phyloP scores from a whole-genome alignment of 2,113 vertebrate genomes.

The Setophaga coronata region DNA sequence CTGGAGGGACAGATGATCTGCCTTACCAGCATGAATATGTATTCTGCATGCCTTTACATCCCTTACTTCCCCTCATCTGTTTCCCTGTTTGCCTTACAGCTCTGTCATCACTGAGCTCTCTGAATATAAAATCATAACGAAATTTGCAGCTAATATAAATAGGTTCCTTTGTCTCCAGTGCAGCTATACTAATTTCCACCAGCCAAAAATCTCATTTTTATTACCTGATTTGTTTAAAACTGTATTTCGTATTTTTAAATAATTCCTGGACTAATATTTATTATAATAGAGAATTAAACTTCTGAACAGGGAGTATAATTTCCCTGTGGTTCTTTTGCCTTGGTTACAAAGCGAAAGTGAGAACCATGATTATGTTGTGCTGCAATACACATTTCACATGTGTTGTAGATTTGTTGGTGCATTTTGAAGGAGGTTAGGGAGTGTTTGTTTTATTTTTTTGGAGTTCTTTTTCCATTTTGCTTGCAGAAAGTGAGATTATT shows the following conservation, averaged over 20 bases:
- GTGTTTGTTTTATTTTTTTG: neutral
- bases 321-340: neutral
- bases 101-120: neutral
- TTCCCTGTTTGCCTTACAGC: slow-evolving; percentile 6
- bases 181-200: neutral
- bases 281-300: neutral
- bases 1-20: neutral
- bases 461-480: neutral
- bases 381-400: neutral
- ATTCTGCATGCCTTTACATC: neutral
- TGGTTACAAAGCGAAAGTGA: neutral
- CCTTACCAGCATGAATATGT: neutral
- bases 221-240: neutral
- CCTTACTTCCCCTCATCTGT: neutral
- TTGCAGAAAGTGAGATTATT: neutral
- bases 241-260: neutral
- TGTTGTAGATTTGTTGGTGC: neutral
- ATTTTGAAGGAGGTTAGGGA: neutral
- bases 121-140: neutral
- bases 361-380: neutral
- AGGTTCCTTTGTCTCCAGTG: neutral
- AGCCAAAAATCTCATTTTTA: neutral
- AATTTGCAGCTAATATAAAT: neutral
- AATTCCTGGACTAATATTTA: neutral
- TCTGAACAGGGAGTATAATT: neutral